A percentile compares a stretch with the other conserved stretches of the same genome.
Conservation (phyloP, 1,140 invertebrate species). For the Eriosoma lanigerum region DNA sequence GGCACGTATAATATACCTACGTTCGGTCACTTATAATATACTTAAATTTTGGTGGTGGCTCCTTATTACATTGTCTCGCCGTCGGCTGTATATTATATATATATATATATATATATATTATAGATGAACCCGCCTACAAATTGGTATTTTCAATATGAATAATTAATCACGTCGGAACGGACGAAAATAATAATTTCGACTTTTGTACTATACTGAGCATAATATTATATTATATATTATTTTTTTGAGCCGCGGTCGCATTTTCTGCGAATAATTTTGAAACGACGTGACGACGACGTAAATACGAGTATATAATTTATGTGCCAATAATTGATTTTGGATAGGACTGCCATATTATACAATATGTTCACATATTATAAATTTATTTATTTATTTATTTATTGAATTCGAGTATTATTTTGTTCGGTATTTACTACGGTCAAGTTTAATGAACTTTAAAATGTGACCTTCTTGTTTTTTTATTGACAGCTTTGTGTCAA, state of each 20-base stretch:
- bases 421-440: too few relatives aligned
- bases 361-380: too few relatives aligned
- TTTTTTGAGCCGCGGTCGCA: too few relatives aligned
- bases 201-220: background rate
- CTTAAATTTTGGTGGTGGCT: slow-evolving; percentile 9
- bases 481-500: slow-evolving; percentile 26
- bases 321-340: background rate
- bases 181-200: slow-evolving; percentile 24
- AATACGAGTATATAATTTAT: too few relatives aligned
- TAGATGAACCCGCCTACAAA: slow-evolving; percentile 30
- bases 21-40: background rate
- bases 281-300: background rate
- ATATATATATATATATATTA: background rate
- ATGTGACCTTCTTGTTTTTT: background rate
- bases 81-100: slow-evolving; percentile 26
- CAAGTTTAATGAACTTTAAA: background rate
- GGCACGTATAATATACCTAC: slow-evolving; percentile 10
- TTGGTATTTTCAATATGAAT: slow-evolving; percentile 46
- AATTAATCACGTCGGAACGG: slow-evolving; percentile 34
- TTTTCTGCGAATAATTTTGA: background rate
- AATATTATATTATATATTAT: too few relatives aligned
- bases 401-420: too few relatives aligned
- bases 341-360: too few relatives aligned
- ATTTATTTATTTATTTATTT: too few relatives aligned
- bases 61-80: slow-evolving; percentile 33